phyloP scores from a whole-genome alignment of 2,797 vertebrate species.

The Ibycter americanus region DNA sequence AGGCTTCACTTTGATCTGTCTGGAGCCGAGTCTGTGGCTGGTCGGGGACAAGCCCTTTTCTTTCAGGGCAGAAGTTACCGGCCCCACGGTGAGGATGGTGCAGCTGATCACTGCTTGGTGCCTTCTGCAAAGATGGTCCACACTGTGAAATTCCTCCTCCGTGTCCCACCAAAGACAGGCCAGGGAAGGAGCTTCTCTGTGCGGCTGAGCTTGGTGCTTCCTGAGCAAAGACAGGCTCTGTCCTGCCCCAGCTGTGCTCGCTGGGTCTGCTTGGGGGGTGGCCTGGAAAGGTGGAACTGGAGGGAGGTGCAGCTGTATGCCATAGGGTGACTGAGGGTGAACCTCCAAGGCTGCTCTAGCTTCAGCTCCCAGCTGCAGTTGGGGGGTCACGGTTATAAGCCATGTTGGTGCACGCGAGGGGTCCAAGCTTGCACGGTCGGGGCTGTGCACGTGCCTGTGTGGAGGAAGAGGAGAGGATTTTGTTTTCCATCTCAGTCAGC shows the following conservation, averaged over 20 bases:
- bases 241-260: accelerated
- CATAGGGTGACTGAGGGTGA: accelerated
- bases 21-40: background rate
- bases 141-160: accelerated
- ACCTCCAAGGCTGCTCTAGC: background rate
- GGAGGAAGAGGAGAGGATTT: background rate
- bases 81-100: accelerated
- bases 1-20: background rate
- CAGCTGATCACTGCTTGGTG: background rate
- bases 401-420: accelerated
- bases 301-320: background rate
- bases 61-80: background rate
- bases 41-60: accelerated
- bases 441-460: background rate
- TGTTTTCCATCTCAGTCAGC: background rate
- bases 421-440: accelerated
- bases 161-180: background rate
- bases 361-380: background rate
- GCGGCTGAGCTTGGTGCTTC: accelerated
- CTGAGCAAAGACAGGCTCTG: background rate
- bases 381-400: accelerated
- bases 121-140: background rate
- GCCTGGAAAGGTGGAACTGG: background rate
- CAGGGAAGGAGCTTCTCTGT: accelerated
- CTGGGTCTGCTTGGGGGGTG: background rate